Conservation (phyloP, 2,888 invertebrate genomes). For the Pandemis cinnamomeana region DNA sequence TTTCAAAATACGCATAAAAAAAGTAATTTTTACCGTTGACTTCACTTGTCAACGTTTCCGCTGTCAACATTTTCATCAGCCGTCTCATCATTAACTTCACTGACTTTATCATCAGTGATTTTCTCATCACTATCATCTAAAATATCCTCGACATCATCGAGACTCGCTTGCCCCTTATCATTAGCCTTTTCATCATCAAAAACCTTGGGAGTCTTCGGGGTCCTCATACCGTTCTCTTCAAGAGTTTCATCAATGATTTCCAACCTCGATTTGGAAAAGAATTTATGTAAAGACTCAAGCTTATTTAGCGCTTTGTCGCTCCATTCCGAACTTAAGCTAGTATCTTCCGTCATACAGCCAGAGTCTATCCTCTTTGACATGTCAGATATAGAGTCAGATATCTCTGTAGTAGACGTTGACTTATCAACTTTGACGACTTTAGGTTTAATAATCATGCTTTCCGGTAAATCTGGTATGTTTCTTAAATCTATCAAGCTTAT, state of each 20-base stretch:
- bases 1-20: not conserved
- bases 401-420: conserved; percentile 77
- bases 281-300: conserved; percentile 74
- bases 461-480: conserved; percentile 76
- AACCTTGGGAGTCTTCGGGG: conserved; percentile 52
- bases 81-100: conserved; percentile 38
- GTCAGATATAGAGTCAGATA: conserved; percentile 72
- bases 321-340: conserved; percentile 65
- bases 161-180: conserved; percentile 71
- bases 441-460: conserved; percentile 74
- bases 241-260: conserved; percentile 78
- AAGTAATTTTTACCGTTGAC: not conserved
- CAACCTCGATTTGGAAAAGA: conserved; percentile 75
- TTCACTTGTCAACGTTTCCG: conserved; percentile 37
- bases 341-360: conserved; percentile 75
- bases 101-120: conserved; percentile 38
- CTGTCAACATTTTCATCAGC: conserved; percentile 35
- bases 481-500: conserved; percentile 76
- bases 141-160: conserved; percentile 78
- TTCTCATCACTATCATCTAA: conserved; percentile 62
- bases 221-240: conserved; percentile 67
- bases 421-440: conserved; percentile 72
- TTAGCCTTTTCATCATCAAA: conserved; percentile 44
- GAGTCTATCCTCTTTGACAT: conserved; percentile 69
- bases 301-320: conserved; percentile 74